phyloP scores from a whole-genome alignment of 1,140 invertebrate genomes.

The Dinoponera quadriceps region DNA sequence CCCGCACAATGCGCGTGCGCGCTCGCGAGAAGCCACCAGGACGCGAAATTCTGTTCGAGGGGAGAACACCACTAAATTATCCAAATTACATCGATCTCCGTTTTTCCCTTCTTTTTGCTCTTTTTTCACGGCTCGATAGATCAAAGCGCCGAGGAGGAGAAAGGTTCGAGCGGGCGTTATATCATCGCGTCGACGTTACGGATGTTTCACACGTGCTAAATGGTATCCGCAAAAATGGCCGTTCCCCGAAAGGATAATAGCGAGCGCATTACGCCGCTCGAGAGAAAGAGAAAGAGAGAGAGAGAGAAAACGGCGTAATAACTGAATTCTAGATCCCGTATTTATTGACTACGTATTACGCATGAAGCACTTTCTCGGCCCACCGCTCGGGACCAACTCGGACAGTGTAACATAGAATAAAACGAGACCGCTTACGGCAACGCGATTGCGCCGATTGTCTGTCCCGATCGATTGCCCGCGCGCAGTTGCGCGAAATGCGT shows the following conservation, averaged over 20 bases:
- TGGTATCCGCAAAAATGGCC: background rate
- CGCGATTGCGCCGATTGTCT: constrained; percentile 17
- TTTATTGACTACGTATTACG: constrained; percentile 11
- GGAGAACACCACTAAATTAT: background rate
- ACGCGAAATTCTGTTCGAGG: background rate
- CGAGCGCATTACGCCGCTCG: constrained; percentile 15
- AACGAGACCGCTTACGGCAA: constrained; percentile 30
- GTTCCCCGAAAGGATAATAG: constrained; percentile 27
- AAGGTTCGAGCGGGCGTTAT: constrained; percentile 22
- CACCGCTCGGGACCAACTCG: background rate
- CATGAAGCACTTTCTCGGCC: constrained; percentile 28
- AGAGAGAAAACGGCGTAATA: background rate
- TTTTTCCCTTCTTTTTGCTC: background rate
- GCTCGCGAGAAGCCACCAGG: background rate
- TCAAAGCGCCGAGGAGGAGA: constrained; percentile 6
- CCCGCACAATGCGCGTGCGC: background rate
- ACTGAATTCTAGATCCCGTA: constrained; percentile 23
- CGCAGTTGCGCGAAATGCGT: background rate
- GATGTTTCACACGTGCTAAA: constrained; percentile 24
- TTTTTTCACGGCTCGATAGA: background rate
- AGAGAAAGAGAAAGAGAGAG: background rate
- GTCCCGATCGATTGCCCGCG: constrained; percentile 7
- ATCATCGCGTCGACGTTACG: constrained; percentile 24
- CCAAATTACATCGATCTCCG: constrained; percentile 15
- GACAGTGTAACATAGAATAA: constrained; percentile 33